phyloP scores from a whole-genome alignment of 2,113 vertebrate species.

The Gila orcuttii region DNA sequence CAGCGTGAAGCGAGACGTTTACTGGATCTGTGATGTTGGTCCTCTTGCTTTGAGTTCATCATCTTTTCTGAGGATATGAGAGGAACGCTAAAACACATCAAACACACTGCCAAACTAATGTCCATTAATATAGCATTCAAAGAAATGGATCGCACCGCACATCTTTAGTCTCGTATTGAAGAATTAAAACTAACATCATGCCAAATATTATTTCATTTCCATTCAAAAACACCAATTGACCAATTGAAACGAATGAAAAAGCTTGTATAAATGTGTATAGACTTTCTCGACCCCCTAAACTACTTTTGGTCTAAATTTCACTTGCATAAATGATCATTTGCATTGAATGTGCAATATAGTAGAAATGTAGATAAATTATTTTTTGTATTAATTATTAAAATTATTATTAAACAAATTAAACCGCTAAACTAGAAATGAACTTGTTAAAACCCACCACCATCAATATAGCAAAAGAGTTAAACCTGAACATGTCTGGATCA shows the following conservation, averaged over 20 bases:
- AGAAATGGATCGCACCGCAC: constrained; percentile 43
- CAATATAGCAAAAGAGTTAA: background rate
- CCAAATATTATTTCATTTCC: constrained; percentile 52
- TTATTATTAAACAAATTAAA: no score
- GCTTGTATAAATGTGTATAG: constrained; percentile 8
- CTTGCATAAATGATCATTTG: constrained; percentile 40
- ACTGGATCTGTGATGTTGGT: background rate
- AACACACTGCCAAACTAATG: constrained; percentile 58
- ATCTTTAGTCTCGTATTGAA: constrained; percentile 7
- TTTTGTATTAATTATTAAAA: background rate
- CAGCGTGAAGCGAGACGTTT: background rate
- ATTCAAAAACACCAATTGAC: background rate
- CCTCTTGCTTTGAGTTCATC: constrained; percentile 55
- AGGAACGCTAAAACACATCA: constrained; percentile 69
- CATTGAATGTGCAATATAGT: constrained; percentile 66
- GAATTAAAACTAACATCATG: constrained; percentile 9
- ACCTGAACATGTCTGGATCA: background rate
- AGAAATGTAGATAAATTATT: constrained; percentile 35
- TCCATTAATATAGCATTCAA: constrained; percentile 26
- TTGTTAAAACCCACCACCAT: background rate
- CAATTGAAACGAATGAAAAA: constrained; percentile 42
- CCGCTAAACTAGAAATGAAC: background rate
- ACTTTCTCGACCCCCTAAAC: background rate
- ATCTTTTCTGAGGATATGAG: constrained; percentile 52
- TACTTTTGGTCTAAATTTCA: constrained; percentile 4